Base-by-base conservation (phyloP, 1,140 invertebrate genomes). In the Lethrus apterus region DNA sequence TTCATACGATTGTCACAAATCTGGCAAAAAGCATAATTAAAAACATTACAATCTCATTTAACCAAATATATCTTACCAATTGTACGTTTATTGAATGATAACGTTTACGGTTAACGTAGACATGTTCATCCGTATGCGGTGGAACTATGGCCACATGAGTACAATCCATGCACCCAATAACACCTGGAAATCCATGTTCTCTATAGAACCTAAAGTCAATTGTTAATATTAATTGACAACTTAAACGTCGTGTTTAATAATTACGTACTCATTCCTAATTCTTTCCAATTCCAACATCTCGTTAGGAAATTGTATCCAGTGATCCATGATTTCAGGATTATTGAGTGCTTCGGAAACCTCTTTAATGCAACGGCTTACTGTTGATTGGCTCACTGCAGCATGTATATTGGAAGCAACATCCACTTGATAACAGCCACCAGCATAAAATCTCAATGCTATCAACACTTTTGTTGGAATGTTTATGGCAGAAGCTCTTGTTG, bases 81-180 rank as follows among this genome's bases (percentile, higher is more conserved):
- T 62, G 58, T 3, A 52, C 48, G 42, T 65, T 61, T 31, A 65
- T 55, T 3, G 56, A 59, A 46, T 63, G 57, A 40, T 60, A 64
- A 20, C 47, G 46, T 55, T 64, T 63, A 10, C 57, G 44, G 44
- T 63, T 64, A 0, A 66, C 50, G 48, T 59, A 66, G 19, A 63
- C 32, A 51, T 58, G 43, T 44, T 56, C 48, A 34, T 60, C 10
- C 5, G 3, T 15, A 8, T 31, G 4, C 4, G 56, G 59, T 2
- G 57, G 51, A 32, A 54, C 38, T 26, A 63, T 63, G 8, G 59
- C 53, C 10, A n/a, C n/a, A n/a, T n/a, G n/a, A n/a, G n/a, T n/a
- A n/a, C n/a, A n/a, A n/a, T n/a, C n/a, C n/a, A n/a, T n/a, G n/a
- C n/a, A n/a, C n/a, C n/a, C n/a, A n/a, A n/a, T n/a, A n/a, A n/a